These are phyloP conservation scores for Meghimatium bilineatum DNA, from an alignment of 2,888 invertebrate genomes.

Conservation along the genomic window DNA sequence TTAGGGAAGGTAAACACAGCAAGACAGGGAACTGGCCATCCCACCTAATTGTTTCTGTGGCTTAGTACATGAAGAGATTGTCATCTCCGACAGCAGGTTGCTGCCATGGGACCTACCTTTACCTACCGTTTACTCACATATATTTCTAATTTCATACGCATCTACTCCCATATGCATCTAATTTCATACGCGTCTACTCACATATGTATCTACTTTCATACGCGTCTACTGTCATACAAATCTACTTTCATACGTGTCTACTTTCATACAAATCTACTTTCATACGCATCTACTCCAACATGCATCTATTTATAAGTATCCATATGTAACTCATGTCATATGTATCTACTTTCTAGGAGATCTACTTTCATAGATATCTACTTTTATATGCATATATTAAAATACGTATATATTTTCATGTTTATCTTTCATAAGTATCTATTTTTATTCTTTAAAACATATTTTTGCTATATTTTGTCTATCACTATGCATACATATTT, in stretches of 20 bases:
- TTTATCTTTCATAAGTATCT: neutral
- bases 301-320: neutral
- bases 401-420: neutral
- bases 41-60: too few species aligned
- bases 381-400: neutral
- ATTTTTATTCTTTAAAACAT: too few species aligned
- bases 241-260: neutral
- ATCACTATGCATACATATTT: too few species aligned
- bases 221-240: neutral
- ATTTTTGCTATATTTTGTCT: too few species aligned
- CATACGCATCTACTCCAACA: neutral
- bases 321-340: neutral
- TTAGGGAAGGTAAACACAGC: too few species aligned
- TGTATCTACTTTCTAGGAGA: neutral
- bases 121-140: too few species aligned
- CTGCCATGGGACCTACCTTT: too few species aligned
- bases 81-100: too few species aligned
- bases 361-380: neutral
- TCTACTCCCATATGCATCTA: neutral
- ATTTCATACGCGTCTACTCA: neutral
- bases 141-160: too few species aligned
- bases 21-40: too few species aligned
- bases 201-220: neutral
- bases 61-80: too few species aligned
- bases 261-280: neutral